Percentiles rank a stretch among this genome's conserved stretches.
phyloP scores from a whole-genome alignment of 2,113 vertebrate species.

The Forbesichthys papilliferus region DNA sequence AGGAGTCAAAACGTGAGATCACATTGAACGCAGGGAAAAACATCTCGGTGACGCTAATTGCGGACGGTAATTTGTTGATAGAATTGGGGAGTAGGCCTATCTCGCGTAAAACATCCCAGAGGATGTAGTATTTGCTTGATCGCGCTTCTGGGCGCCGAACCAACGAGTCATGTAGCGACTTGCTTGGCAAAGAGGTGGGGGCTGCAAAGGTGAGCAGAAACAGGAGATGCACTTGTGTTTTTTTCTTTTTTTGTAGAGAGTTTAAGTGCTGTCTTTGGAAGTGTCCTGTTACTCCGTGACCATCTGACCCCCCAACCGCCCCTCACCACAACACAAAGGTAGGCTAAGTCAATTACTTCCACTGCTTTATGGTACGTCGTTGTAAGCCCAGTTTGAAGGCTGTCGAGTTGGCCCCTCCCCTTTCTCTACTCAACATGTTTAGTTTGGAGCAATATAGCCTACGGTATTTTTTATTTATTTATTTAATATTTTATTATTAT shows the following conservation, averaged over 20 bases:
- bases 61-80: constrained; percentile 5
- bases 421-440: constrained; percentile 12
- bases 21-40: constrained; percentile 2
- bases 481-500: too few species aligned
- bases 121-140: too few species aligned
- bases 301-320: constrained; percentile 38
- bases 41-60: constrained; percentile 5
- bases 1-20: constrained; percentile 29
- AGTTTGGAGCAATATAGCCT: background rate
- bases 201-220: constrained; percentile 66
- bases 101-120: background rate
- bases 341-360: constrained; percentile 41
- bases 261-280: constrained; percentile 73
- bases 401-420: constrained; percentile 33
- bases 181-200: constrained; percentile 36
- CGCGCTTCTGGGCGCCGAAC: background rate
- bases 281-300: constrained; percentile 66
- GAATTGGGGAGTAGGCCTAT: background rate
- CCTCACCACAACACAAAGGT: constrained; percentile 39
- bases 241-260: constrained; percentile 40
- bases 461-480: too few species aligned
- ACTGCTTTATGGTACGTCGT: constrained; percentile 49
- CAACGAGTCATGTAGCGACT: constrained; percentile 56
- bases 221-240: constrained; percentile 54
- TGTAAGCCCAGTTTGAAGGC: constrained; percentile 33